phyloP scores from a whole-genome alignment of 30 jellyfish, hydroid and myxozoan genomes.

The Calvadosia cruxmelitensis region DNA sequence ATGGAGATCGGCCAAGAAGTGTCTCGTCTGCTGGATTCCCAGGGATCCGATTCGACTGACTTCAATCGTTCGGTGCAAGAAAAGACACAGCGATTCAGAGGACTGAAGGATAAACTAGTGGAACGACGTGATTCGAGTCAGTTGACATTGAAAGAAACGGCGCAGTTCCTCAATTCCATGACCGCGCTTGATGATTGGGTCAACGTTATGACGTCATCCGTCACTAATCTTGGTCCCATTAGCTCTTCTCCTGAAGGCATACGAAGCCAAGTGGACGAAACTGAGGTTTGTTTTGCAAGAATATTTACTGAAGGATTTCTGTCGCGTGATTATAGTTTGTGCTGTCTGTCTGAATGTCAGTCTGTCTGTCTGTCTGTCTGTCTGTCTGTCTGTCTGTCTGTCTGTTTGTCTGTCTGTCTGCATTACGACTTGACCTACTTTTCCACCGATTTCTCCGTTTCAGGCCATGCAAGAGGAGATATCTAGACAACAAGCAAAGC shows the following conservation, averaged over 20 bases:
- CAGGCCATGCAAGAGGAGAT: constrained; percentile 56
- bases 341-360: neutral
- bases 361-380: neutral
- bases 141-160: constrained; percentile 37
- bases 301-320: neutral
- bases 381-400: neutral
- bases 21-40: constrained; percentile 33
- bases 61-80: constrained; percentile 26
- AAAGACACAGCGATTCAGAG: constrained; percentile 38
- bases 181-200: constrained; percentile 71
- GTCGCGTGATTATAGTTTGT: neutral
- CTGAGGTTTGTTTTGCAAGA: constrained; percentile 15
- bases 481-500: constrained; percentile 43
- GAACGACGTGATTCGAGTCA: constrained; percentile 45
- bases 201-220: constrained; percentile 39
- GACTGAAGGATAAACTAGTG: constrained; percentile 22
- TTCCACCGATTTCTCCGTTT: no score
- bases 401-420: no score
- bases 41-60: constrained; percentile 40
- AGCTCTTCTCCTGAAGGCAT: constrained; percentile 48
- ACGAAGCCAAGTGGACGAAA: constrained; percentile 51
- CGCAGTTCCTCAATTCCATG: constrained; percentile 30
- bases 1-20: constrained; percentile 60
- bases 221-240: constrained; percentile 32
- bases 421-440: no score